A percentile compares a stretch with the other conserved stretches of the same genome.
Conservation (phyloP, 2,797 vertebrate species). For the Mormyrus hasselquistii region DNA sequence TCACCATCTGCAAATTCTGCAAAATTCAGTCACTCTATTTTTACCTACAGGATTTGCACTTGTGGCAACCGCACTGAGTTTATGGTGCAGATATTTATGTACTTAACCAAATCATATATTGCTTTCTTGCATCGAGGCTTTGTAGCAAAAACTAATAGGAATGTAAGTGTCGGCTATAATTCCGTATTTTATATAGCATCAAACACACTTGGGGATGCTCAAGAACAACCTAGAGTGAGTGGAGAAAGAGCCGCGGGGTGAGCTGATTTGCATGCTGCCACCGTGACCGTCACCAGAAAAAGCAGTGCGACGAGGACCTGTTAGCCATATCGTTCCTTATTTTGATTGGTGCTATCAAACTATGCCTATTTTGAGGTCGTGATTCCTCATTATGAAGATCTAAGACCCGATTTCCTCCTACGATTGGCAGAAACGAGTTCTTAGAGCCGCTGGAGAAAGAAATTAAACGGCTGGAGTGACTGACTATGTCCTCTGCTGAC, state of each 20-base stretch:
- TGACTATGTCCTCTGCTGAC: neutral
- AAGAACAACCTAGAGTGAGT: neutral
- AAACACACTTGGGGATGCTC: neutral
- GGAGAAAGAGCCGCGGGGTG: neutral
- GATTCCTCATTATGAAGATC: conserved; percentile 5
- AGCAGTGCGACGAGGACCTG: neutral
- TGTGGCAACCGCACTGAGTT: conserved; percentile 23
- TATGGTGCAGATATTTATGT: conserved; percentile 55
- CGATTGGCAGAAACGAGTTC: neutral
- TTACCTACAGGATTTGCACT: conserved; percentile 50
- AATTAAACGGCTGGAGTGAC: neutral
- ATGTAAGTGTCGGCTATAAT: conserved; percentile 44
- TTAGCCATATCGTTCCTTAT: conserved; percentile 29
- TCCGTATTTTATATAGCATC: conserved; percentile 1
- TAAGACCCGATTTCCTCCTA: neutral
- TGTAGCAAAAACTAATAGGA: conserved; percentile 43
- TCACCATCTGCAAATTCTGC: neutral
- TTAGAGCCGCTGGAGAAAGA: neutral
- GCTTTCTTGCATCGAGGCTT: conserved; percentile 47
- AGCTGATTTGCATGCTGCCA: neutral
- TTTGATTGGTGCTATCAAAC: conserved; percentile 57
- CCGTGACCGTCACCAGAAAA: neutral
- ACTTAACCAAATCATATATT: conserved; percentile 62
- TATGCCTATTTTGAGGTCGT: conserved; percentile 25
- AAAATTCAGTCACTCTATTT: conserved; percentile 31